phyloP scores from a whole-genome alignment of 2,113 vertebrate species.

The Mustelus asterias region DNA sequence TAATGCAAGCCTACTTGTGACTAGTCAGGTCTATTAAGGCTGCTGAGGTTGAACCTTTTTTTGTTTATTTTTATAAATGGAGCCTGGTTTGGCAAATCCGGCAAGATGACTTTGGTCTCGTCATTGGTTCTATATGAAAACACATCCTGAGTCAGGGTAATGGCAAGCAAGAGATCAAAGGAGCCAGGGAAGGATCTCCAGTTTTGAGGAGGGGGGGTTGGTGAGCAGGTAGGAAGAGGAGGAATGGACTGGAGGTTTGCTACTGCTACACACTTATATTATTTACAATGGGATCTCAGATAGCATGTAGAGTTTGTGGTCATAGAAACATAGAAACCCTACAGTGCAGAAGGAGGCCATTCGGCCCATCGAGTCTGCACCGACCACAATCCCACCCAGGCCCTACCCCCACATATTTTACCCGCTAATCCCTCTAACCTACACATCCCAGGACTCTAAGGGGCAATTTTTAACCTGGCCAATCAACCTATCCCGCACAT shows the following conservation, averaged over 20 bases:
- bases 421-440: too few relatives aligned
- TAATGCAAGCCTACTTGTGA: too few relatives aligned
- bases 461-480: too few relatives aligned
- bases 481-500: too few relatives aligned
- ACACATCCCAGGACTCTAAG: too few relatives aligned
- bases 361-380: too few relatives aligned
- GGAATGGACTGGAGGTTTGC: background rate
- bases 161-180: background rate
- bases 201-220: background rate
- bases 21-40: background rate
- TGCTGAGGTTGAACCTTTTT: background rate
- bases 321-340: too few relatives aligned
- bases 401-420: too few relatives aligned
- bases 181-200: background rate
- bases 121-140: background rate
- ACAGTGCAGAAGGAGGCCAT: too few relatives aligned
- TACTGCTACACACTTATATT: background rate
- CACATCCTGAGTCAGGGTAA: background rate
- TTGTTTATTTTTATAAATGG: background rate
- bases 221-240: background rate
- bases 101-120: background rate
- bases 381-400: too few relatives aligned
- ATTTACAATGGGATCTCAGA: too few relatives aligned
- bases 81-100: background rate
- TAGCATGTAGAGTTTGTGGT: background rate